Percentiles rank a stretch among this genome's conserved stretches.
Conservation (phyloP, 2,797 vertebrate species). For the Brotula barbata region DNA sequence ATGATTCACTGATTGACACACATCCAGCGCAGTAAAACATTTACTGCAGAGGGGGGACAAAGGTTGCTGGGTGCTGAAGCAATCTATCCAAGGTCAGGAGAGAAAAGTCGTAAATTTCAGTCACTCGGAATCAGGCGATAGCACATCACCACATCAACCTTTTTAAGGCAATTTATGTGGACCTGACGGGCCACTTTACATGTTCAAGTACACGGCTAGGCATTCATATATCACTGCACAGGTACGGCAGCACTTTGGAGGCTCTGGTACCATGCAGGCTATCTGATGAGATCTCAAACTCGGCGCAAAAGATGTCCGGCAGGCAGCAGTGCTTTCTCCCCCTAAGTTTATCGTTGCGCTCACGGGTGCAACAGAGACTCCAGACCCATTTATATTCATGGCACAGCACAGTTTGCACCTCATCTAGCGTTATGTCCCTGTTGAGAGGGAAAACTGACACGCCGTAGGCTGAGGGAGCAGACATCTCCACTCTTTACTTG, state of each 20-base stretch:
- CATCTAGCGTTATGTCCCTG: slow-evolving; percentile 61
- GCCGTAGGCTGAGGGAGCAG: slow-evolving; percentile 19
- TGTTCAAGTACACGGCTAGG: neutral
- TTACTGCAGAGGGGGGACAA: slow-evolving; percentile 37
- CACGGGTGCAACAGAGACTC: slow-evolving; percentile 52
- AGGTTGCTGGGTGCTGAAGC: slow-evolving; percentile 34
- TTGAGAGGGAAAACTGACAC: slow-evolving; percentile 67
- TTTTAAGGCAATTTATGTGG: slow-evolving; percentile 34
- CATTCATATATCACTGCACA: neutral
- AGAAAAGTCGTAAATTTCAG: slow-evolving; percentile 53
- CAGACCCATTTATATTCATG: slow-evolving; percentile 68
- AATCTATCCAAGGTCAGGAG: slow-evolving; percentile 68
- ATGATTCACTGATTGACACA: slow-evolving; percentile 43
- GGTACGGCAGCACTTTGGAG: neutral
- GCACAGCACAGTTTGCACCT: slow-evolving; percentile 52
- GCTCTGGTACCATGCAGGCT: neutral
- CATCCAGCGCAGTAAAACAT: slow-evolving; percentile 47
- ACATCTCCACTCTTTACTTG: slow-evolving; percentile 30
- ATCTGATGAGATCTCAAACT: slow-evolving; percentile 48
- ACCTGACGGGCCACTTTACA: slow-evolving; percentile 9
- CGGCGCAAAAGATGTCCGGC: slow-evolving; percentile 22
- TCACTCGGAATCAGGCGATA: slow-evolving; percentile 27
- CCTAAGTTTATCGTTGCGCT: slow-evolving; percentile 58
- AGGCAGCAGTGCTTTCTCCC: slow-evolving; percentile 24
- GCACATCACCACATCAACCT: slow-evolving; percentile 39